These are phyloP conservation scores for Sogatella furcifera DNA, from an alignment of 1,140 invertebrate species.

Conservation along the genomic window DNA sequence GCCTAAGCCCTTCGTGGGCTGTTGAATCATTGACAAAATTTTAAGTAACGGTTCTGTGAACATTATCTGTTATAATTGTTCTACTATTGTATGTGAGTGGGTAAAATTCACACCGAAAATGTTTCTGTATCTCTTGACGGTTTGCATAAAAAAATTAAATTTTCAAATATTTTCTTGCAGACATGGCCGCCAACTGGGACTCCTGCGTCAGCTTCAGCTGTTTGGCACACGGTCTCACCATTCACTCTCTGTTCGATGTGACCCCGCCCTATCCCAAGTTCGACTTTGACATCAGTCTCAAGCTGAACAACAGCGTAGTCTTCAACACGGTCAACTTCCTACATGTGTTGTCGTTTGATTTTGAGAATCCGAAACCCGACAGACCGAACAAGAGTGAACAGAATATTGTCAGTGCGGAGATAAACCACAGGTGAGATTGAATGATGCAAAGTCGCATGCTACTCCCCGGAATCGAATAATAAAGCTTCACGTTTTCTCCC, in stretches of 20 bases:
- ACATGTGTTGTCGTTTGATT: constrained; percentile 44
- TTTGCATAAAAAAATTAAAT: too few relatives aligned
- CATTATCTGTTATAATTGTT: too few relatives aligned
- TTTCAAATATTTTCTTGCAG: constrained; percentile 27
- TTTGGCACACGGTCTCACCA: constrained; percentile 51
- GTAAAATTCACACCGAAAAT: too few relatives aligned
- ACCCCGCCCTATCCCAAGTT: constrained; percentile 56
- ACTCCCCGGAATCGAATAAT: too few relatives aligned
- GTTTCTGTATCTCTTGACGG: too few relatives aligned
- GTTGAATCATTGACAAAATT: too few relatives aligned
- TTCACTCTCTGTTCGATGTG: constrained; percentile 55
- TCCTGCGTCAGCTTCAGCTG: constrained; percentile 45
- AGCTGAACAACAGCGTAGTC: constrained; percentile 49
- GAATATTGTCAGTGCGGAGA: constrained; percentile 8
- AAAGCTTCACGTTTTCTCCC: too few relatives aligned
- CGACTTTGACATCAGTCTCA: constrained; percentile 45
- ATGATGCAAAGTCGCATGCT: too few relatives aligned
- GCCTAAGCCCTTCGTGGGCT: too few relatives aligned
- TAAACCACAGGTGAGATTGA: constrained; percentile 13
- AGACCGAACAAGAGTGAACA: not conserved
- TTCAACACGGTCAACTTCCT: constrained; percentile 63
- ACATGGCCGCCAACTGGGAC: constrained; percentile 46
- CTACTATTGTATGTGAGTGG: too few relatives aligned
- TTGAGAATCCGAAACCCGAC: constrained; percentile 32
- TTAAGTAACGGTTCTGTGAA: too few relatives aligned